A percentile compares a stretch with the other conserved stretches of the same genome.
Evolutionary conservation across 2,888 invertebrate species (phyloP).

Genomic region (Loripinus fragilis): DNA sequence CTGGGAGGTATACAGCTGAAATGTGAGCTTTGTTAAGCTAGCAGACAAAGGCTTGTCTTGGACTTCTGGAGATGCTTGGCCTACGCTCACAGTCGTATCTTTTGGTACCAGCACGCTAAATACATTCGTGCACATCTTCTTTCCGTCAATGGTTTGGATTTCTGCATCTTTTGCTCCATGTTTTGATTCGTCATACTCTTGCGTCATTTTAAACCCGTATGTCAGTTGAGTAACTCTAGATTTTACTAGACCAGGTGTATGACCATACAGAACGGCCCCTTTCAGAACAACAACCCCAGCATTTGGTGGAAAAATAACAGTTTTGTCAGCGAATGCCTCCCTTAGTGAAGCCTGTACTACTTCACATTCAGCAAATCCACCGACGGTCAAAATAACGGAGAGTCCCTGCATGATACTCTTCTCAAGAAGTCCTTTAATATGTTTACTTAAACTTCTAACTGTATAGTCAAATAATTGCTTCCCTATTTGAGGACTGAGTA

Average conservation of each 20-base stretch:
- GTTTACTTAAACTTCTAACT: constrained; percentile 26
- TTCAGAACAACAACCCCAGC: constrained; percentile 33
- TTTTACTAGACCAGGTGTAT: constrained; percentile 27
- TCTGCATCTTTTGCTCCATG: constrained; percentile 29
- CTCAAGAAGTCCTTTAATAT: constrained; percentile 25
- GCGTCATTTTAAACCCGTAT: constrained; percentile 47
- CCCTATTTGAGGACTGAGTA: constrained; percentile 25
- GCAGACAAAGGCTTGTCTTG: constrained; percentile 45
- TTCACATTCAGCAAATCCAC: constrained; percentile 34
- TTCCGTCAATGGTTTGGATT: constrained; percentile 29
- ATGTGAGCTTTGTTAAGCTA: constrained; percentile 34
- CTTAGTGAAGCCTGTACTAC: constrained; percentile 31
- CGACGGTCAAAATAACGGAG: constrained; percentile 31
- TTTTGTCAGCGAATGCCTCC: constrained; percentile 11
- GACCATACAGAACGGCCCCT: constrained; percentile 50
- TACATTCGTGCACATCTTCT: constrained; percentile 48
- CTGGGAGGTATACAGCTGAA: constrained; percentile 46
- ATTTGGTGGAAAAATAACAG: constrained; percentile 28
- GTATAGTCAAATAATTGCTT: constrained; percentile 49
- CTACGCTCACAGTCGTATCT: constrained; percentile 27
- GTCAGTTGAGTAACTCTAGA: constrained; percentile 40
- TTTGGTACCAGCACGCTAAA: constrained; percentile 47
- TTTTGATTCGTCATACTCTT: constrained; percentile 41
- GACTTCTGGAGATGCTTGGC: constrained; percentile 17
- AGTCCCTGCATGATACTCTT: constrained; percentile 21